Conservation (phyloP, 1,140 invertebrate species). For the Aporrectodea caliginosa region DNA sequence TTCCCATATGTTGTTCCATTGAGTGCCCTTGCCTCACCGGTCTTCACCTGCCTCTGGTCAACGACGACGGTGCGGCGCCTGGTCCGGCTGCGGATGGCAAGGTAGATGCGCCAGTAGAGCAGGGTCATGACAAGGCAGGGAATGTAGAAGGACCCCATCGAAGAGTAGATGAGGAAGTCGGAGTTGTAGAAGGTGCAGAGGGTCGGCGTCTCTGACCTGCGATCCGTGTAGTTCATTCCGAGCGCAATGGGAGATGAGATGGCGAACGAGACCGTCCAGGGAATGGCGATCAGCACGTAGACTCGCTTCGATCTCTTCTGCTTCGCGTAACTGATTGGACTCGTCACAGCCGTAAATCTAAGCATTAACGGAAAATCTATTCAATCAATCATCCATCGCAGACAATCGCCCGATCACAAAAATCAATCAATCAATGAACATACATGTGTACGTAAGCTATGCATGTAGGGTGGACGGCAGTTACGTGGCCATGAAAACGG, state of each 20-base stretch:
- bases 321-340: conserved; percentile 97
- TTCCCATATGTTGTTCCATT: background rate
- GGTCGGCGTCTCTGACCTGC: conserved; percentile 34
- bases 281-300: conserved; percentile 86
- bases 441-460: no score
- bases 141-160: conserved; percentile 96
- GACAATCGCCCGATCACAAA: background rate
- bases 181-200: conserved; percentile 77
- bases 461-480: no score
- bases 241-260: conserved; percentile 96
- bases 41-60: background rate
- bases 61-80: no score
- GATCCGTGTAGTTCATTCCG: conserved; percentile 70
- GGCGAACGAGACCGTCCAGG: conserved; percentile 91
- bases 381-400: background rate
- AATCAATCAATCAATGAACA: no score
- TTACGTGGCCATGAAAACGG: no score
- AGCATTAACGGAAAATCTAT: no score
- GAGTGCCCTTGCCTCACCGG: background rate
- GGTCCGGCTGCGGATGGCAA: conserved; percentile 75
- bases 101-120: conserved; percentile 97
- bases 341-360: conserved; percentile 98
- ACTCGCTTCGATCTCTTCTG: conserved; percentile 94
- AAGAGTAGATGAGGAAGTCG: conserved; percentile 73
- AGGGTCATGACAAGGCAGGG: conserved; percentile 98